Percentiles rank a stretch among this genome's conserved stretches.
Evolutionary conservation across 92 coral and sea anemone species (phyloP).

Genomic region (Ricordea florida): DNA sequence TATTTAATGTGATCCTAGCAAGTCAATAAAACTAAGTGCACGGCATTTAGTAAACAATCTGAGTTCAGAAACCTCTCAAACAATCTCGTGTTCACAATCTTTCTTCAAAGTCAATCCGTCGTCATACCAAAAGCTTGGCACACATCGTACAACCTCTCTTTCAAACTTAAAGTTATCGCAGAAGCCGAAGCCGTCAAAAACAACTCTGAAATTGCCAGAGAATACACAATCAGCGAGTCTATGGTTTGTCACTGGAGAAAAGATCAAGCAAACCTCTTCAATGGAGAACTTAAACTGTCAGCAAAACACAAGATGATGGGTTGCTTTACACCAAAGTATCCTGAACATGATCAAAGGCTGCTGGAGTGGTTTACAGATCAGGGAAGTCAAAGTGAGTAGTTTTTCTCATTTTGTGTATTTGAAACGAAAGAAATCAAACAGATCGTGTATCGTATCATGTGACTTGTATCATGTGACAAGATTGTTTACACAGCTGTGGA

Average conservation of each 20-base stretch:
- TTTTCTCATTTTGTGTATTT: neutral
- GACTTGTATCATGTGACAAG: no score
- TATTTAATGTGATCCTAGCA: slow-evolving; percentile 8
- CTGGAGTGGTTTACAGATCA: slow-evolving; percentile 15
- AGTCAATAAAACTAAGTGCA: neutral
- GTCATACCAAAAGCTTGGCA: slow-evolving; percentile 2
- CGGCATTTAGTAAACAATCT: neutral
- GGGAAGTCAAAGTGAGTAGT: neutral
- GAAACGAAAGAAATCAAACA: neutral
- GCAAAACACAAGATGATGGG: slow-evolving; percentile 16
- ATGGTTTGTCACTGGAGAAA: slow-evolving; percentile 20
- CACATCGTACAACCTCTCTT: neutral
- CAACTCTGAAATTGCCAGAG: neutral
- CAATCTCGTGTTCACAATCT: neutral
- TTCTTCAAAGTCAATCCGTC: neutral
- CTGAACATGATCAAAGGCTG: slow-evolving; percentile 6
- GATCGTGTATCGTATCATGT: no score
- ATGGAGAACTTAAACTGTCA: slow-evolving; percentile 9
- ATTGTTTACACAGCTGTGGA: slow-evolving; percentile 1
- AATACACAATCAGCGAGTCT: slow-evolving; percentile 8
- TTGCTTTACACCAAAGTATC: slow-evolving; percentile 17
- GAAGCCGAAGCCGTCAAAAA: neutral
- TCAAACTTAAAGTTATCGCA: neutral
- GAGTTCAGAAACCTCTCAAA: slow-evolving; percentile 10
- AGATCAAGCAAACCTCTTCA: slow-evolving; percentile 21